Base-by-base conservation (phyloP, 2,888 invertebrate species). In the Noctuana brunneofusca region DNA sequence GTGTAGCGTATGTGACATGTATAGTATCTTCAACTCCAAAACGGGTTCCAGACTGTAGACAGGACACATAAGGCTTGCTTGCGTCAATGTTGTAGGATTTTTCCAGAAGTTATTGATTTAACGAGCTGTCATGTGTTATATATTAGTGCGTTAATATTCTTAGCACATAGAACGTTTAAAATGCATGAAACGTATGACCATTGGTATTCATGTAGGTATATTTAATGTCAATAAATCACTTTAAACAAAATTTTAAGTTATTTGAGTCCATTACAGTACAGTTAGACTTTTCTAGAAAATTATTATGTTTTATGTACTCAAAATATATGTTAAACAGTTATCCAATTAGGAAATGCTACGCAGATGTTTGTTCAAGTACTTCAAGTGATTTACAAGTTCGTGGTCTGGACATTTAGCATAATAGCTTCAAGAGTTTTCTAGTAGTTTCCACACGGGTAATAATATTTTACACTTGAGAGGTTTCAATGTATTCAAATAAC, bases 1-100 rank as follows among this genome's bases (percentile, higher is more conserved):
- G 53, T 54, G 35, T 41, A 30, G 43, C 43, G 16, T 60, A 38
- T 46, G 24, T 38, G 60, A 60, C 54, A 38, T 46, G 3, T 46
- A 46, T 60, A 48, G 57, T 48, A 35, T 57, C 48, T 55, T 24
- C 55, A 12, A 24, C n/a, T 2, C 48, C 60, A 27, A 38, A 54
- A 62, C 20, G 11, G 55, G 62, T 18, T 35, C 20, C 38, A 62
- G 49, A 24, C 12, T 35, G 16, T 22, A 16, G 22, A 32, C 8
- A 12, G 6, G 32, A 48, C 32, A 20, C 20, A 54, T 20, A 52
- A 27, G 27, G 32, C 43, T 22, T 9, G 46, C 8, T 50, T 50
- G 50, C 27, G 50, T 50, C 50, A 50, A 11, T 20, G 20, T 46
- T 46, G 46, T 18, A 20, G 20, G 46, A 9, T 20, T 46, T 38